A percentile compares a stretch with the other conserved stretches of the same genome.
Evolutionary conservation across 1,140 invertebrate genomes (phyloP).

Genomic region (Anthonomus grandis): DNA sequence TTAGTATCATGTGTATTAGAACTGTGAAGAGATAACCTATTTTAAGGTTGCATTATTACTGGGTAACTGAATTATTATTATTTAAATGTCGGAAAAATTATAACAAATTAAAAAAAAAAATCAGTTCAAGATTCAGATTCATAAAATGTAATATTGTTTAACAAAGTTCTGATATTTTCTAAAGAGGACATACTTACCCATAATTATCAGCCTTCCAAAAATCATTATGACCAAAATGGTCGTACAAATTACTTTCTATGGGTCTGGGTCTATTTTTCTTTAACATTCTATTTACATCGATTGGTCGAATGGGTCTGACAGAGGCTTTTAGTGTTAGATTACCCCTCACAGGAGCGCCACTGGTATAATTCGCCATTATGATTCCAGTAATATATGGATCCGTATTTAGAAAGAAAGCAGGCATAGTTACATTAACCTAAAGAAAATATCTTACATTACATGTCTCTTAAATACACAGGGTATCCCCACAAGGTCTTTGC

Average conservation of each 20-base stretch:
- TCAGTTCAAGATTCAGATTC: too few species aligned
- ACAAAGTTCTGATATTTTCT: too few species aligned
- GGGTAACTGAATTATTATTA: too few species aligned
- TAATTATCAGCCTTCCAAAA: conserved; percentile 19
- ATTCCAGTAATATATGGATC: conserved; percentile 78
- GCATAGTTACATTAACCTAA: conserved; percentile 92
- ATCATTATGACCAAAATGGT: conserved; percentile 18
- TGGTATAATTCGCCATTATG: conserved; percentile 92
- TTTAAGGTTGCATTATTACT: too few species aligned
- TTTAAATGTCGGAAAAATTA: too few species aligned
- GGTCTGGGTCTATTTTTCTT: conserved; percentile 25
- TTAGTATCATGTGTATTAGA: too few species aligned
- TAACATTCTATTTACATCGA: conserved; percentile 38
- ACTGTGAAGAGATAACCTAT: too few species aligned
- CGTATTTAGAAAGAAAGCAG: conserved; percentile 86
- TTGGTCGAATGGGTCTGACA: conserved; percentile 63
- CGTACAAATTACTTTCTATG: conserved; percentile 16
- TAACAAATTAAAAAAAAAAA: too few species aligned
- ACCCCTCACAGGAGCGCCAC: conserved; percentile 75
- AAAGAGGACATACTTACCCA: too few species aligned
- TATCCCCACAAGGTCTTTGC: too few species aligned
- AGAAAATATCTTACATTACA: conserved; percentile 10
- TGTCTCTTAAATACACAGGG: too few species aligned
- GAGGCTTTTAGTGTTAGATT: conserved; percentile 83
- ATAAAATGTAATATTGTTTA: too few species aligned